Percentiles rank a stretch among this genome's conserved stretches.
These are phyloP conservation scores for Rhingia campestris DNA, from an alignment of 2,888 invertebrate genomes.

Conservation along the genomic window DNA sequence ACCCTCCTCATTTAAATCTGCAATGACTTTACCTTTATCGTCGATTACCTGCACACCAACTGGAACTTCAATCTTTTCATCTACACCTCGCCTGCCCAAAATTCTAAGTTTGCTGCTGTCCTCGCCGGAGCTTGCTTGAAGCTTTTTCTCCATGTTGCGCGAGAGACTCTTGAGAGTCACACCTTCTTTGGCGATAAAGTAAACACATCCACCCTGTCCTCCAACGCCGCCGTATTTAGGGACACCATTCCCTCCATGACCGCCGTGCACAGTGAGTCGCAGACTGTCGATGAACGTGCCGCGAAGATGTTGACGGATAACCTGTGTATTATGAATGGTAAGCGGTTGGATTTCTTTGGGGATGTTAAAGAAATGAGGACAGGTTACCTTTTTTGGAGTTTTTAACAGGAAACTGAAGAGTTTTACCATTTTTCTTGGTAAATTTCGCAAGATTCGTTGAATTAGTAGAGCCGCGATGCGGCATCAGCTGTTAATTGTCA, in stretches of 20 bases:
- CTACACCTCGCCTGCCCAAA: slow-evolving; percentile 89
- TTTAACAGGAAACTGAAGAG: slow-evolving; percentile 79
- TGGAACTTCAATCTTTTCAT: slow-evolving; percentile 90
- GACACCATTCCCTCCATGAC: slow-evolving; percentile 89
- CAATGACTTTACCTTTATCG: slow-evolving; percentile 85
- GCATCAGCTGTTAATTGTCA: slow-evolving; percentile 43
- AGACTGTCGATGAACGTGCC: slow-evolving; percentile 90
- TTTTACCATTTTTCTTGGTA: slow-evolving; percentile 77
- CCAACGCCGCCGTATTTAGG: slow-evolving; percentile 94
- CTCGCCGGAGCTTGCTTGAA: slow-evolving; percentile 87
- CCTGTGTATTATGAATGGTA: slow-evolving; percentile 75
- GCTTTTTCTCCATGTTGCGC: slow-evolving; percentile 78
- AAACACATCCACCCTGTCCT: slow-evolving; percentile 95
- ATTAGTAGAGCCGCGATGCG: neutral
- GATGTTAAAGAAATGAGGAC: neutral
- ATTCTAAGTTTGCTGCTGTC: slow-evolving; percentile 90
- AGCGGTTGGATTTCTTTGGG: neutral
- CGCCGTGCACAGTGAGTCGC: slow-evolving; percentile 90
- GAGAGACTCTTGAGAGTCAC: slow-evolving; percentile 84
- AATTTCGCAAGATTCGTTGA: neutral
- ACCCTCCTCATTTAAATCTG: slow-evolving; percentile 89
- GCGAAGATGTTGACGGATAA: slow-evolving; percentile 78
- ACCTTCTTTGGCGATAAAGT: slow-evolving; percentile 87
- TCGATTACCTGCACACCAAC: slow-evolving; percentile 90
- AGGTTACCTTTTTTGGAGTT: slow-evolving; percentile 78